Evolutionary conservation across 2,797 vertebrate genomes (phyloP).

Genomic region (Rhabdomys pumilio): DNA sequence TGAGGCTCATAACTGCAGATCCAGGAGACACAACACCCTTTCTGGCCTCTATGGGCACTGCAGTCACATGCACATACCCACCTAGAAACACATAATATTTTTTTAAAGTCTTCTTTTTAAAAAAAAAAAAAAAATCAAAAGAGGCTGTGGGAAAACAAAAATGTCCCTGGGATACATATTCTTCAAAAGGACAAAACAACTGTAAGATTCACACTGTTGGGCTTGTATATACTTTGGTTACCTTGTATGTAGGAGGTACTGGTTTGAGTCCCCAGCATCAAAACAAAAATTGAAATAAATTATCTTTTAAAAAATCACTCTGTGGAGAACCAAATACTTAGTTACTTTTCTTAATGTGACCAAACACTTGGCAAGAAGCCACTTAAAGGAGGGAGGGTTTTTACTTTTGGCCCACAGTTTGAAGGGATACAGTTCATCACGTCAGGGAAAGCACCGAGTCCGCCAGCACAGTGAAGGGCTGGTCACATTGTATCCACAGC

Average conservation of each 20-base stretch:
- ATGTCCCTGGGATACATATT: not conserved
- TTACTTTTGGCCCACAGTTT: not conserved
- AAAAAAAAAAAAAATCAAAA: not conserved
- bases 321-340: not conserved
- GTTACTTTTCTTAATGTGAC: slow-evolving; percentile 2
- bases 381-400: not conserved
- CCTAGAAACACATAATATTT: not conserved
- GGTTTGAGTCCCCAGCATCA: not conserved
- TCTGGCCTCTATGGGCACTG: not conserved
- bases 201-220: not conserved
- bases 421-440: not conserved
- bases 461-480: not conserved
- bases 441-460: not conserved
- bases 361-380: not conserved
- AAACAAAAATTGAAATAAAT: not conserved
- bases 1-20: not conserved
- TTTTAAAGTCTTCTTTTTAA: too few relatives aligned
- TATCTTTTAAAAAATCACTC: not conserved
- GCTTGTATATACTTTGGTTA: not conserved
- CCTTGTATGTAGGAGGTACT: not conserved
- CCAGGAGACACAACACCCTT: not conserved
- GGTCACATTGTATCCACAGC: not conserved
- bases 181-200: not conserved
- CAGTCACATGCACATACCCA: not conserved
- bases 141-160: not conserved